Evolutionary conservation across 1,140 invertebrate species (phyloP), one percentile per base, ranked within the genome.

Genomic region (Zaprionus ornatus): DNA sequence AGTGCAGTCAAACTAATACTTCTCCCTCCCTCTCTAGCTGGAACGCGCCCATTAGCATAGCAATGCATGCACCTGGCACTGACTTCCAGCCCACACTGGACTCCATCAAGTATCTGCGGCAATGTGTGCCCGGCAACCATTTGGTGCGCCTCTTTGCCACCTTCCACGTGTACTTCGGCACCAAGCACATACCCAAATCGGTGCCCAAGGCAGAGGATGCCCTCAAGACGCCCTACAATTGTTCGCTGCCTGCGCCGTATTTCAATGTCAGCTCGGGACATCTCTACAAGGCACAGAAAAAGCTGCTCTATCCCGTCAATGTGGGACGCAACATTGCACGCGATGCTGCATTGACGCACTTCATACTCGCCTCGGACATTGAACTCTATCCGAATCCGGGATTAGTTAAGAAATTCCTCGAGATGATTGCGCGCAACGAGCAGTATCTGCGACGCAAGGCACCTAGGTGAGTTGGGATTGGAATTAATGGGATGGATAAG

Each of bases 141-240:
- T 93, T 97, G 56, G 94, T 98, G 42, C 94, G 95, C 19, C 95
- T 97, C 80, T 95, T 94, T 74, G 96, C 97, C 82, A 97, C 96
- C 64, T 98, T 98, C 93, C 97, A 98, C 92, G 88, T 98, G 35
- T 98, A 97, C 93, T 98, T 98, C 91, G 96, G 96, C 76, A 95
- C 95, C 69, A 97, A 97, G 91, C 96, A 98, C 92, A 95, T 97
- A 84, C 97, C 97, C 55, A 96, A 95, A 93, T 92, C 94, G 92
- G 95, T 97, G 79, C 95, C 96, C 25, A 93, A 95, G 59, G 93
- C 94, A 32, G 93, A 95, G 15, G 94, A 94, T 61, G 94, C 96
- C 17, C 92, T 96, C 12, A 92, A 93, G 23, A 94, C 94, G 9
- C 92, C 94, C 42, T 96, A 95, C 86, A 97, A 97, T 86, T 97